phyloP scores from a whole-genome alignment of 2,888 invertebrate species.

The Emesis castigata region DNA sequence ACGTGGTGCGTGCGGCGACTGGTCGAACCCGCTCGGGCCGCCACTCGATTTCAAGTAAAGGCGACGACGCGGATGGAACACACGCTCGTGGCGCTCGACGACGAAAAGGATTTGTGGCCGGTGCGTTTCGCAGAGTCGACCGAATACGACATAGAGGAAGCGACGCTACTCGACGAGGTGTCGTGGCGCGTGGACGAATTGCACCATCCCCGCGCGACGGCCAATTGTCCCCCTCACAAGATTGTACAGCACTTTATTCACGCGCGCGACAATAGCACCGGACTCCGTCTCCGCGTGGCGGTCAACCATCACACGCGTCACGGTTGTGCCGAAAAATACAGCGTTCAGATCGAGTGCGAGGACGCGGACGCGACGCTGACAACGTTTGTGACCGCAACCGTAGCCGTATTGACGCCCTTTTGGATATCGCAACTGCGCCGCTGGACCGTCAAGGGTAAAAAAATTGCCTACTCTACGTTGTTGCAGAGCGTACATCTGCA shows the following conservation, averaged over 20 bases:
- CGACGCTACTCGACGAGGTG: slow-evolving; percentile 3
- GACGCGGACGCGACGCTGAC: background rate
- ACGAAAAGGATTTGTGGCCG: slow-evolving; percentile 2
- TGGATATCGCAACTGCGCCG: slow-evolving; percentile 3
- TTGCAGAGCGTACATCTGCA: slow-evolving; percentile 5
- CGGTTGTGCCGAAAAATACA: slow-evolving; percentile 14
- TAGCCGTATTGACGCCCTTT: background rate
- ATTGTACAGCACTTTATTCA: slow-evolving; percentile 1
- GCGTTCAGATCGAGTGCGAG: slow-evolving; percentile 8
- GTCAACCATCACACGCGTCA: slow-evolving; percentile 13
- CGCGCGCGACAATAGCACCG: background rate
- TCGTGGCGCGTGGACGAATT: slow-evolving; percentile 8
- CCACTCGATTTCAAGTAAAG: slow-evolving; percentile 6
- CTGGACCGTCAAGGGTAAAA: slow-evolving; percentile 10
- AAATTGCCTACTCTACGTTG: slow-evolving; percentile 6
- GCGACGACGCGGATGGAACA: background rate
- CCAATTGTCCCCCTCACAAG: slow-evolving; percentile 8
- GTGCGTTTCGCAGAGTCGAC: background rate
- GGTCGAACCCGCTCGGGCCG: background rate
- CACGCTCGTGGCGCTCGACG: slow-evolving; percentile 3
- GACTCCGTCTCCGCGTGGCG: slow-evolving; percentile 5
- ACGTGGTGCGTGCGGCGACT: slow-evolving; percentile 11
- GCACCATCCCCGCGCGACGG: slow-evolving; percentile 8
- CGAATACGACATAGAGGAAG: background rate
- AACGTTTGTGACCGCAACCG: background rate